Percentiles rank a stretch among this genome's conserved stretches.
Conservation (phyloP, 2,888 invertebrate species). For the Spodoptera picta region DNA sequence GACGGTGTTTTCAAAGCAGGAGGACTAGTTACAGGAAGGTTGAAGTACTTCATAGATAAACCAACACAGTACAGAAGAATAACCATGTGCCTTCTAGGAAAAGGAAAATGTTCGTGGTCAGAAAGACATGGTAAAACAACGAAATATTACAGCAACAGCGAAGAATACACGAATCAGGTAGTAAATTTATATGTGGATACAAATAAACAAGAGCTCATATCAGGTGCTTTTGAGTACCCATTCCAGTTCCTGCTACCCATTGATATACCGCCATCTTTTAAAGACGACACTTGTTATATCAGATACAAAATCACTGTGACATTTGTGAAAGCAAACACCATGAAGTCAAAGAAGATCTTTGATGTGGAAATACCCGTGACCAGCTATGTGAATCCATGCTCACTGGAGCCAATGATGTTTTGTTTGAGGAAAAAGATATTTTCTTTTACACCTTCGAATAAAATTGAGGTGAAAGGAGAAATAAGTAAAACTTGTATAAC, state of each 20-base stretch:
- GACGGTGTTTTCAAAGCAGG: slow-evolving; percentile 45
- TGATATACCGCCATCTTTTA: slow-evolving; percentile 21
- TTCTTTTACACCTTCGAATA: slow-evolving; percentile 2
- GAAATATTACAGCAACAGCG: slow-evolving; percentile 18
- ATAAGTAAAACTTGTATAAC: slow-evolving; percentile 18
- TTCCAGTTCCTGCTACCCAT: slow-evolving; percentile 28
- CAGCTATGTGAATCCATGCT: slow-evolving; percentile 9
- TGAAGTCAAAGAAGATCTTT: background rate
- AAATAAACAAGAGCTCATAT: background rate
- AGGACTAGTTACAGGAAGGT: slow-evolving; percentile 41
- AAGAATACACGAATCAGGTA: slow-evolving; percentile 38
- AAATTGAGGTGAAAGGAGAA: slow-evolving; percentile 13
- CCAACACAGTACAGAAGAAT: slow-evolving; percentile 44
- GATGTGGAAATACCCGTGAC: slow-evolving; percentile 16
- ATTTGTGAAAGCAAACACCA: slow-evolving; percentile 5
- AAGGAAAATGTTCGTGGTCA: slow-evolving; percentile 27
- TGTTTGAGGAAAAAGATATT: slow-evolving; percentile 15
- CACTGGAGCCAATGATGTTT: slow-evolving; percentile 11
- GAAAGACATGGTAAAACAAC: background rate
- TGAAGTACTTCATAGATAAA: slow-evolving; percentile 51
- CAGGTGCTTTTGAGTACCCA: slow-evolving; percentile 3
- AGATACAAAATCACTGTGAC: slow-evolving; percentile 17
- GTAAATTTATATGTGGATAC: slow-evolving; percentile 30
- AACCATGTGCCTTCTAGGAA: slow-evolving; percentile 49
- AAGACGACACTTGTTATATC: slow-evolving; percentile 17